These are phyloP conservation scores for Fregata magnificens DNA, from an alignment of 2,113 vertebrate species.

Conservation along the genomic window DNA sequence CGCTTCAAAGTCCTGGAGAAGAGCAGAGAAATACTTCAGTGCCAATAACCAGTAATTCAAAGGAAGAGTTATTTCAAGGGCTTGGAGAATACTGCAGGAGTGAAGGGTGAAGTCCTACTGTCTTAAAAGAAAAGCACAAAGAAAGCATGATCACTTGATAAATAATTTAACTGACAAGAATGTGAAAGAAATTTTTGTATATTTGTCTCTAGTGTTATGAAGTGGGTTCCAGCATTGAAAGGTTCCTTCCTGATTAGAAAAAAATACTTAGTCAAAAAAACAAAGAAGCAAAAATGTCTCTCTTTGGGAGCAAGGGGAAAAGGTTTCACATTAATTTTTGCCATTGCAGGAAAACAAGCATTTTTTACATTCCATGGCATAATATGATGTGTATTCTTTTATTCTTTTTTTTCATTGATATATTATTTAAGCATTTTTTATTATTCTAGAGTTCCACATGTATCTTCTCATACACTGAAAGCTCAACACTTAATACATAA, in stretches of 20 bases:
- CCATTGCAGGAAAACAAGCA: neutral
- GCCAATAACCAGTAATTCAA: conserved; percentile 14
- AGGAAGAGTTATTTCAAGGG: neutral
- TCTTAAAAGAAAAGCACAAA: conserved; percentile 24
- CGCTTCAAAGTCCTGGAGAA: neutral
- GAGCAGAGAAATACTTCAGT: neutral
- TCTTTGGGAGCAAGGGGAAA: neutral
- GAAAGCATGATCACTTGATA: conserved; percentile 18
- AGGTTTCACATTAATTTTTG: neutral
- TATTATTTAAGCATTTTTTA: neutral
- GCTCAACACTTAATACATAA: neutral
- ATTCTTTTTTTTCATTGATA: neutral
- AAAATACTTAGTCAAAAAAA: neutral
- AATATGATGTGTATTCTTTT: neutral
- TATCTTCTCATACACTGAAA: neutral
- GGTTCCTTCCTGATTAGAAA: neutral
- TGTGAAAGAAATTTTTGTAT: neutral
- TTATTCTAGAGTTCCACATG: neutral
- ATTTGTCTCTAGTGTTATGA: neutral
- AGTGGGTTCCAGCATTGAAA: conserved; percentile 9
- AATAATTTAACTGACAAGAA: conserved; percentile 45
- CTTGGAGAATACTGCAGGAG: neutral
- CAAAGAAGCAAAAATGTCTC: neutral
- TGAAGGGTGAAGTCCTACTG: neutral
- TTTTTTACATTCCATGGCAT: neutral